phyloP scores from a whole-genome alignment of 2,888 invertebrate genomes.

The Pyrochroa serraticornis region DNA sequence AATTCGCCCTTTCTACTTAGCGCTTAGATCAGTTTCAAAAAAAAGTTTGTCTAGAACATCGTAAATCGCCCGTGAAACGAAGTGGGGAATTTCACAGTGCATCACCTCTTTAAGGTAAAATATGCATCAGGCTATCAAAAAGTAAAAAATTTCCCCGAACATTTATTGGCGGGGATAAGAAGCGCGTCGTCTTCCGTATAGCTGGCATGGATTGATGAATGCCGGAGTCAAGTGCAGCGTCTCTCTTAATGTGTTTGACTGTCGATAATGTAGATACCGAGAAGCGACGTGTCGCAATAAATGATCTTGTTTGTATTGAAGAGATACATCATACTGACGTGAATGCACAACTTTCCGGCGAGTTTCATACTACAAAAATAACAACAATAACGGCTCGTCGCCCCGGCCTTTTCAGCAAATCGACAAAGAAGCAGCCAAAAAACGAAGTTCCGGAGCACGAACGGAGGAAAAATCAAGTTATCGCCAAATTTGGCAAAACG shows the following conservation, averaged over 20 bases:
- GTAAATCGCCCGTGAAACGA: no score
- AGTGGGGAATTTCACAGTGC: no score
- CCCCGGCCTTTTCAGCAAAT: not conserved
- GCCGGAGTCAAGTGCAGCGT: constrained; percentile 49
- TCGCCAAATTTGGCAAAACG: constrained; percentile 2
- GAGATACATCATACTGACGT: constrained; percentile 50
- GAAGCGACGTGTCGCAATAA: constrained; percentile 51
- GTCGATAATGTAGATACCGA: constrained; percentile 52
- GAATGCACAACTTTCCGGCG: constrained; percentile 32
- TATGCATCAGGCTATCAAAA: constrained; percentile 2
- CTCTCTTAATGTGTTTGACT: constrained; percentile 49
- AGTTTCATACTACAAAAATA: constrained; percentile 30
- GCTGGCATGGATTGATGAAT: constrained; percentile 50
- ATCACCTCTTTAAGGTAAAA: no score
- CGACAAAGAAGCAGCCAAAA: not conserved
- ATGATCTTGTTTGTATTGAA: constrained; percentile 54
- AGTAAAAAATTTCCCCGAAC: constrained; percentile 12
- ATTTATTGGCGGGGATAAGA: constrained; percentile 5
- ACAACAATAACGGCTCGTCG: constrained; percentile 8
- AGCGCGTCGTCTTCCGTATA: constrained; percentile 37
- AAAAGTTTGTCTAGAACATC: no score
- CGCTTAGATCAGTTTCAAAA: no score
- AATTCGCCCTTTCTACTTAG: no score
- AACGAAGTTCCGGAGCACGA: not conserved
- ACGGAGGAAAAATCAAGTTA: constrained; percentile 2